These are phyloP conservation scores for Carabus problematicus DNA, from an alignment of 2,888 invertebrate species.

Conservation along the genomic window DNA sequence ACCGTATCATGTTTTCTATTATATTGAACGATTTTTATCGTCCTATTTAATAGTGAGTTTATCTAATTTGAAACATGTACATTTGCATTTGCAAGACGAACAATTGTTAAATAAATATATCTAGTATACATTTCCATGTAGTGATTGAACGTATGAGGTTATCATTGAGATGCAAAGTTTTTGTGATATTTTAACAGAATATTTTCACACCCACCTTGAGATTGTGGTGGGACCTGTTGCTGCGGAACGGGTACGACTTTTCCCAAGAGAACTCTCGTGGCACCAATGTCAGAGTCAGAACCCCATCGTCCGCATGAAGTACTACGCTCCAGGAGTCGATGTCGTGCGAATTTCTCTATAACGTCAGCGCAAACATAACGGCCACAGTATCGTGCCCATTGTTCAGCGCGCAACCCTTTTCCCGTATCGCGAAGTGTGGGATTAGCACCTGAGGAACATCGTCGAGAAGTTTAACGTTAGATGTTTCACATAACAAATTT, in stretches of 20 bases:
- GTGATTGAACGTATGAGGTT: no score
- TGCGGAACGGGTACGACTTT: constrained; percentile 59
- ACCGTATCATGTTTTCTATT: no score
- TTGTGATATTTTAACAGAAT: no score
- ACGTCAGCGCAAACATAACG: constrained; percentile 74
- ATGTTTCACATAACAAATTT: background rate
- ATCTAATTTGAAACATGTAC: no score
- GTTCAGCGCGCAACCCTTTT: constrained; percentile 72
- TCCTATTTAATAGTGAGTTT: no score
- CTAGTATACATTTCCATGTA: no score
- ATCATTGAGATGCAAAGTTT: no score
- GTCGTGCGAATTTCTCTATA: constrained; percentile 71
- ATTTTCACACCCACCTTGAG: constrained; percentile 52
- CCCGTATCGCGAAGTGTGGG: constrained; percentile 72
- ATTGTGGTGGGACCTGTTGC: constrained; percentile 49
- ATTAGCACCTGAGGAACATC: constrained; percentile 67
- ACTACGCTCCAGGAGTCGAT: constrained; percentile 64
- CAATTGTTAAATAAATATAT: no score
- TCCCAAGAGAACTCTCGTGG: constrained; percentile 60
- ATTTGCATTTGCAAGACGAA: no score
- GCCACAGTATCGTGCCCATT: constrained; percentile 79
- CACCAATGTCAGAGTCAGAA: constrained; percentile 66
- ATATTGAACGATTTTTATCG: no score
- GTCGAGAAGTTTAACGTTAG: background rate
- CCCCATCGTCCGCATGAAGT: constrained; percentile 66